Percentiles rank a stretch among this genome's conserved stretches.
Conservation (phyloP, 2,113 vertebrate species). For the Xyliphius kryptos region DNA sequence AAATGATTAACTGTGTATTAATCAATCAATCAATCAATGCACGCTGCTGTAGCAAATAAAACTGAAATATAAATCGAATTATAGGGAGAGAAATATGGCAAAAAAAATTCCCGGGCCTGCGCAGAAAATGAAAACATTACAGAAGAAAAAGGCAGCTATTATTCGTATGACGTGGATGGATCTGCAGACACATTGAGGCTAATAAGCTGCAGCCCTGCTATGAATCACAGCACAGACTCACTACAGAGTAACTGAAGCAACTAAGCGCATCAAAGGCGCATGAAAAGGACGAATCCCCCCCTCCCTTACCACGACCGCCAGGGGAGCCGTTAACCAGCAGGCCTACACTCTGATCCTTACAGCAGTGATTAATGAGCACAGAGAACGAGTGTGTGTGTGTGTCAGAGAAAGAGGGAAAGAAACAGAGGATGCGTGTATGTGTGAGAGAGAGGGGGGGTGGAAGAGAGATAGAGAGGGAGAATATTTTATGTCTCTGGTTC, state of each 20-base stretch:
- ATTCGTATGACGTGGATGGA: slow-evolving; percentile 46
- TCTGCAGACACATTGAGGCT: slow-evolving; percentile 48
- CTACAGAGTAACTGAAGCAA: slow-evolving; percentile 46
- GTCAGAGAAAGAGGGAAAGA: too few relatives aligned
- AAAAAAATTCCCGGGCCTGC: too few relatives aligned
- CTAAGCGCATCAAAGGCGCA: slow-evolving; percentile 43
- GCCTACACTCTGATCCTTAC: slow-evolving; percentile 53
- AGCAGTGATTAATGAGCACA: slow-evolving; percentile 51
- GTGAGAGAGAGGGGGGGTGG: slow-evolving; percentile 49
- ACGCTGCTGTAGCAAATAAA: too few relatives aligned
- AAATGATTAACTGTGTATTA: too few relatives aligned
- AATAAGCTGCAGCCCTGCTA: slow-evolving; percentile 43
- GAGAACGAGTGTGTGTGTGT: too few relatives aligned
- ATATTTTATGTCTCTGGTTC: too few relatives aligned
- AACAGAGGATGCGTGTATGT: too few relatives aligned
- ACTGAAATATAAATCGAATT: too few relatives aligned
- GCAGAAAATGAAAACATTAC: slow-evolving; percentile 2
- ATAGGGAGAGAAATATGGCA: too few relatives aligned
- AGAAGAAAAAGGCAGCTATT: slow-evolving; percentile 40
- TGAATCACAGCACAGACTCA: slow-evolving; percentile 37
- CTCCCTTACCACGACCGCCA: slow-evolving; percentile 22
- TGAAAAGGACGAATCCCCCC: slow-evolving; percentile 22
- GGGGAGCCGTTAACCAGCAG: slow-evolving; percentile 52
- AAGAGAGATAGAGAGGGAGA: slow-evolving; percentile 31
- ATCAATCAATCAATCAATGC: too few relatives aligned